Evolutionary conservation across 2,113 vertebrate species (phyloP).

Genomic region (Silurus asotus): DNA sequence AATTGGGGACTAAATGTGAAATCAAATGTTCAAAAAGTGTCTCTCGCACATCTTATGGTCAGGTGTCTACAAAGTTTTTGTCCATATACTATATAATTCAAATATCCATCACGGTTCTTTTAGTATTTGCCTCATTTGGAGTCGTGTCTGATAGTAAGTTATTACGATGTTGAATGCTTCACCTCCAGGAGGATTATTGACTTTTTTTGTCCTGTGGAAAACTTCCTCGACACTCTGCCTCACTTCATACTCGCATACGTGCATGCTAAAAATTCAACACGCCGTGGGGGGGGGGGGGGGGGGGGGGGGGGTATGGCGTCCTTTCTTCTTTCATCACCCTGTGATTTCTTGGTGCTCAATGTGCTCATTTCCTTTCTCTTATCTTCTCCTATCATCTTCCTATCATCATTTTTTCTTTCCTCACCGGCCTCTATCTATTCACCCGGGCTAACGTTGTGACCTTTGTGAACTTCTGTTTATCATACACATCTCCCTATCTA

Average conservation of each 20-base stretch:
- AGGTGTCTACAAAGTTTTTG: too few relatives aligned
- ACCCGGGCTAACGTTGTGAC: background rate
- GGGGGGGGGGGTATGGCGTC: background rate
- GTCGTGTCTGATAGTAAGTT: background rate
- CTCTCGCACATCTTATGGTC: too few relatives aligned
- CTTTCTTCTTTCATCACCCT: background rate
- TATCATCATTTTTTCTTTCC: conserved; percentile 22
- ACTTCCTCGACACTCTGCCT: background rate
- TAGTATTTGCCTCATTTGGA: too few relatives aligned
- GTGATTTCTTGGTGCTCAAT: background rate
- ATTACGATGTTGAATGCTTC: background rate
- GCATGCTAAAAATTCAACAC: conserved; percentile 29
- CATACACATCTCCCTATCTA: background rate
- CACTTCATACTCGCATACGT: background rate
- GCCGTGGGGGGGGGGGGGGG: background rate
- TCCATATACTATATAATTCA: too few relatives aligned
- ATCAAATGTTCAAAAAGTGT: too few relatives aligned
- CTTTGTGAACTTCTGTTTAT: background rate
- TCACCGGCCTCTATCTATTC: background rate
- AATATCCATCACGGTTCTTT: too few relatives aligned
- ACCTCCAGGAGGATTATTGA: background rate
- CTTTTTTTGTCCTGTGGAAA: background rate
- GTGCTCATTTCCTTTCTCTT: conserved; percentile 11
- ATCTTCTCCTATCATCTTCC: background rate
- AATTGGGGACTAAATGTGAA: too few relatives aligned